Base-by-base conservation (phyloP, 2,113 vertebrate genomes). In the Pteruthius melanotis region DNA sequence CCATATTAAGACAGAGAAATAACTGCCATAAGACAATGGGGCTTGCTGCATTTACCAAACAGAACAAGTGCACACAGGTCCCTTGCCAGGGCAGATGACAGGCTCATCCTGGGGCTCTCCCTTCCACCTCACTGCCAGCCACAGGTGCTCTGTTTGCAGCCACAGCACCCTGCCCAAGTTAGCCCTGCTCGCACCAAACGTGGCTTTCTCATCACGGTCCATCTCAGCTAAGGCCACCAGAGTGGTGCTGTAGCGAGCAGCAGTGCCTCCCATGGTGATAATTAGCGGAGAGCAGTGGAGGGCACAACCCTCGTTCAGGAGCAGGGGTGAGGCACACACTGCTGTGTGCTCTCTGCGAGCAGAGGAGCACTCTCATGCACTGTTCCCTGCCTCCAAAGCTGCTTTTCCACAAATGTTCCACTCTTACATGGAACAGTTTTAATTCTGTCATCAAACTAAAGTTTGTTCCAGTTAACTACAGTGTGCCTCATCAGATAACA, bases 161-260 rank as follows among this genome's bases (percentile, higher is more conserved):
- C 52, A 5, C 42, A 2, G 20, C 0, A 8, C 9, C 0, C 18
- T 44, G 23, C 12, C 27, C 30, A 5, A 1, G 23, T 9, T 3
- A 27, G 10, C 56, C 28, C 69, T 30, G 24, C 44, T 68, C 63
- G 19, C 9, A 1, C 1, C 6, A 12, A 24, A 2, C 42, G 9
- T 7, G 19, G 13, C 45, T 63, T 70, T 35, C 44, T 16, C 54
- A 23, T 21, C 35, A 1, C 13, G 19, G 14, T 9, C 53, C 53
- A 13, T 30, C 33, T 30, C 50, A 35, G 30, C 28, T n/a, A 11
- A 49, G 66, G 39, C 39, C 31, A 4, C 18, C 15, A 31, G 9
- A 45, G 22, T 0, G 22, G 16, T 59, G 57, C 12, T 27, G 57
- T 16, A 76, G 33, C n/a, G 27, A 35, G 45, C 37, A 63, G 47